Conservation (phyloP, 2,888 invertebrate genomes). For the Strigamia maritima region DNA sequence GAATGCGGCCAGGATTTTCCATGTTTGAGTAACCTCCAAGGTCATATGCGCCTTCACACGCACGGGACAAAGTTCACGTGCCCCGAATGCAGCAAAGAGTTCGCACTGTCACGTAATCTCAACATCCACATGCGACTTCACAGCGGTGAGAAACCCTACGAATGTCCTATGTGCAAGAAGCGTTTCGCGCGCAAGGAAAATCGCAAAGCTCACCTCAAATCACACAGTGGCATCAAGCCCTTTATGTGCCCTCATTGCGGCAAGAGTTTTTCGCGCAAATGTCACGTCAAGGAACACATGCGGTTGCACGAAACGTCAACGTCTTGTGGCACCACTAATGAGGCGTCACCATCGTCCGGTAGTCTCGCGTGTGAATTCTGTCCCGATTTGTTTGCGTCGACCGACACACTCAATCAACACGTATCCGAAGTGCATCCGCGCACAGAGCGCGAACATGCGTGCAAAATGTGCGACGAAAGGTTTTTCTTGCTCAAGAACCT, state of each 20-base stretch:
- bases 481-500: constrained; percentile 80
- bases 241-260: constrained; percentile 45
- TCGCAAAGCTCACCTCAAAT: constrained; percentile 52
- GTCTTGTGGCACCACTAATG: background rate
- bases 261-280: constrained; percentile 45
- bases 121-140: constrained; percentile 55
- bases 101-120: constrained; percentile 49
- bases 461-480: constrained; percentile 78
- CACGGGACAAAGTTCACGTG: constrained; percentile 51
- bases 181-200: constrained; percentile 53
- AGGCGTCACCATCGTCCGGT: constrained; percentile 40
- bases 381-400: constrained; percentile 66
- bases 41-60: constrained; percentile 56
- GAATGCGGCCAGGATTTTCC: constrained; percentile 56
- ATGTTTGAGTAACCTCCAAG: constrained; percentile 55
- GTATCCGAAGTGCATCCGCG: constrained; percentile 61
- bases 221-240: constrained; percentile 47
- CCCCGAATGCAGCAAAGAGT: constrained; percentile 54
- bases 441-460: constrained; percentile 74
- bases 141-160: constrained; percentile 53
- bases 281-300: constrained; percentile 46
- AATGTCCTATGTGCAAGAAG: constrained; percentile 54
- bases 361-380: constrained; percentile 62
- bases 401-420: constrained; percentile 64
- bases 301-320: constrained; percentile 34